Conservation (phyloP, 2,113 vertebrate genomes). For the Myotis davidii region DNA sequence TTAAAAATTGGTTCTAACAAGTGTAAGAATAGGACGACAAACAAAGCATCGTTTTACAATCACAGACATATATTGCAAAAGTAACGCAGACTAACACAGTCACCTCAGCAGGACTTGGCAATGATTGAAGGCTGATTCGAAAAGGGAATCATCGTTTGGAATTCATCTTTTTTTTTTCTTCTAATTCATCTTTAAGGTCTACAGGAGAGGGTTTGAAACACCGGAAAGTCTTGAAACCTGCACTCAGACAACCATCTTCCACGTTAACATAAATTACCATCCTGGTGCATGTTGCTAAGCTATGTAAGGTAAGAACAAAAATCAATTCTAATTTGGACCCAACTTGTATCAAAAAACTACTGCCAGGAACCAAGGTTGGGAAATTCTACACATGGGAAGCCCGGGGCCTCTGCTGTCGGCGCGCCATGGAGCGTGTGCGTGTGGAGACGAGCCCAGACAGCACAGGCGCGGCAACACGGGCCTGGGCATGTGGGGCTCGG, state of each 20-base stretch:
- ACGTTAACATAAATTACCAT: not conserved
- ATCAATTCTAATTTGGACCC: not conserved
- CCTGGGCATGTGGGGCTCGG: not conserved
- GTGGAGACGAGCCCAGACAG: fast-evolving
- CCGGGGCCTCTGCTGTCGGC: fast-evolving
- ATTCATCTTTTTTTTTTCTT: too few species aligned
- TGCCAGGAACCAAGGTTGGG: fast-evolving
- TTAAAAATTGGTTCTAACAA: not conserved
- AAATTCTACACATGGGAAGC: not conserved
- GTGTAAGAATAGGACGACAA: not conserved
- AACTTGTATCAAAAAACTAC: not conserved
- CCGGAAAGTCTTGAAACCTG: not conserved
- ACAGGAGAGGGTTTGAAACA: not conserved
- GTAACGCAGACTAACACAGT: fast-evolving
- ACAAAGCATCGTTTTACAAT: fast-evolving
- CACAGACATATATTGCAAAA: not conserved
- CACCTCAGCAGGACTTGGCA: not conserved
- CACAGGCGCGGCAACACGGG: fast-evolving
- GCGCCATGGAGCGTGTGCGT: fast-evolving
- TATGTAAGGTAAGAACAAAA: not conserved
- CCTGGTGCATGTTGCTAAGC: not conserved
- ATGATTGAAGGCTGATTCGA: not conserved
- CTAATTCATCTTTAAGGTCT: not conserved
- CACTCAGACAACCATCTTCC: not conserved
- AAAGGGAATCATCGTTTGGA: not conserved